Percentiles rank a stretch among this genome's conserved stretches.
Conservation (phyloP, 2,888 invertebrate genomes). For the Gnatocerus cornutus region DNA sequence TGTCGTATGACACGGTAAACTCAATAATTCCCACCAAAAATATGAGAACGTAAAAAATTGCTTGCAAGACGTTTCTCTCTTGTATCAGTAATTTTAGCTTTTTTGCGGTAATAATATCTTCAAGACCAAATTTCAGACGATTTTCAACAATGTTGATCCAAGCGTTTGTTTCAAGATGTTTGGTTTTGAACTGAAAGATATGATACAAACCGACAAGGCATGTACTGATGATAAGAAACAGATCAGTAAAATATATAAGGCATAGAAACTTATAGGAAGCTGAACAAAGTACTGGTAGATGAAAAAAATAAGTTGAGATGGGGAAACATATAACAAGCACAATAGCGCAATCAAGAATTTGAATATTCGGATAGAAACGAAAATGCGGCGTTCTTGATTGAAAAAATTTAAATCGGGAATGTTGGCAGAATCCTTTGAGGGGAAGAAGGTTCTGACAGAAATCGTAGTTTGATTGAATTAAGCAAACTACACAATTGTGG, state of each 20-base stretch:
- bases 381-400: constrained; percentile 12
- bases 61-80: constrained; percentile 6
- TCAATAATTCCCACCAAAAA: not conserved
- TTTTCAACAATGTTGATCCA: constrained; percentile 15
- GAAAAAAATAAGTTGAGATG: constrained; percentile 1
- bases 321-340: not conserved
- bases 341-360: constrained; percentile 5
- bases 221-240: constrained; percentile 1
- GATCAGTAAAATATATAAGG: constrained; percentile 9
- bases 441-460: constrained; percentile 6
- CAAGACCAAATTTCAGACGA: not conserved
- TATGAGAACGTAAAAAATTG: constrained; percentile 1
- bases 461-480: constrained; percentile 14
- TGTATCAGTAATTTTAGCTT: not conserved
- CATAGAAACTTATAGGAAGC: constrained; percentile 8
- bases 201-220: constrained; percentile 12
- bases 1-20: constrained; percentile 17
- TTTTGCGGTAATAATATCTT: not conserved
- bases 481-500: constrained; percentile 25
- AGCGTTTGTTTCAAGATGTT: constrained; percentile 6
- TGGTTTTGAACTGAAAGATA: constrained; percentile 13
- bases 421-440: constrained; percentile 19
- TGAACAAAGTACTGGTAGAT: constrained; percentile 21
- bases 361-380: constrained; percentile 3
- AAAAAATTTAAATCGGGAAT: constrained; percentile 11